Base-by-base conservation (phyloP, 2,888 invertebrate species). In the Lepeophtheirus nordmannii region DNA sequence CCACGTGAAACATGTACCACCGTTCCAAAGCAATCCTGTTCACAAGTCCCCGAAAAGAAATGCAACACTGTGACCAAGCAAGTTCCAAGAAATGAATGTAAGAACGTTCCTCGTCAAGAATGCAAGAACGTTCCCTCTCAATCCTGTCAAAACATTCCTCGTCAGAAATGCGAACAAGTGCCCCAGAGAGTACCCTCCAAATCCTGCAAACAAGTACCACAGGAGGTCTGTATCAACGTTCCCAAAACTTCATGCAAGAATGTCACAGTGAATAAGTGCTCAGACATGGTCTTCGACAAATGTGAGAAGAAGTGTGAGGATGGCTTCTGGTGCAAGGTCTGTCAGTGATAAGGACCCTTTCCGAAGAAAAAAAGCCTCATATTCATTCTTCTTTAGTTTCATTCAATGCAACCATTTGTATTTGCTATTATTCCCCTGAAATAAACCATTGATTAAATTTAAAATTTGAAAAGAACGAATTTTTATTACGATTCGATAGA, bases 101-200 rank as follows among this genome's bases (percentile, higher is more conserved):
- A 40, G 22, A 37, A 38, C 23, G 66, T 66, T 17, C 22, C 59
- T 22, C 39, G 60, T 12, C 39, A 60, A 23, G 39, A 66, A 30
- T 66, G 66, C 60, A n/a, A 17, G n/a, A 41, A 23, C 59, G 60
- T 66, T n/a, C 37, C 17, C 40, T 30, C n/a, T 12, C 17, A 22
- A n/a, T 46, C 53, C 53, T 46, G 53, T 17, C 53, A 46, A 8
- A 46, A 46, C 53, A 37, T 61, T 12, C 61, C 61, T 37, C 60
- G 58, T 30, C 59, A 58, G 14, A 41, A 66, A 66, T 66, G 66
- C 60, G 46, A 60, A 22, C 60, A 59, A 66, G 60, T 60, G 12
- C 58, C 58, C 17, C 37, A 56, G 14, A 63, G 53, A 46, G 53
- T 46, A 14, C 3, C 53, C 53, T 46, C 53, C 53, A 46, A 46